Evolutionary conservation across 2,888 invertebrate genomes (phyloP), one percentile per base, ranked within the genome.

Genomic region (Acronicta leporina): DNA sequence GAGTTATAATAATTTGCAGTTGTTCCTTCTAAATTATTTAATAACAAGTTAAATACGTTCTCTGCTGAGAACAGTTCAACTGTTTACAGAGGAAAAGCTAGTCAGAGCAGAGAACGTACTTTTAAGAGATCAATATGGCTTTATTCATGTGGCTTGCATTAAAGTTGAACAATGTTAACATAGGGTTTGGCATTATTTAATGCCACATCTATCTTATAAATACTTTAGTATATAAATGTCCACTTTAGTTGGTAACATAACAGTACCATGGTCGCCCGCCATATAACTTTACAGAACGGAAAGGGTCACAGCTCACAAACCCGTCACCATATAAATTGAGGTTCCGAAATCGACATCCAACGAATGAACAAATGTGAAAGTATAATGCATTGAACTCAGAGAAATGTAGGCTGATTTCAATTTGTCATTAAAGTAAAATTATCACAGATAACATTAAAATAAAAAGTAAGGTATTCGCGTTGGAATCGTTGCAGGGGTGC

Each of bases 381-480:
- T 61, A 72, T 59, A 69, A 78, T 68, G 69, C 74, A 71, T 79
- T 64, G 71, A 75, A 71, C 71, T 68, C 64, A 77, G 71, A 61
- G 63, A 73, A 60, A 61, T 46, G 73, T 54, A 67, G 63, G 78
- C 75, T 79, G 84, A 84, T 81, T 83, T 82, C 76, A 82, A 86
- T 85, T 85, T 81, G 80, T 84, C 85, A 87, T 88, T 87, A 90
- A 89, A 90, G 85, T 88, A 90, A 88, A 92, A 90, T 89, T 92
- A 92, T 92, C 92, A 93, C 92, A 93, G 92, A 91, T 89, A 92
- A 92, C 84, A 84, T 89, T 88, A 90, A 91, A 91, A 89, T 90
- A 89, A 91, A 33, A 89, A 86, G 79, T 83, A 87, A 84, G 81
- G 82, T 84, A 82, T 80, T 83, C 77, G 79, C 82, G 81, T 82